Conservation (phyloP, 2,888 invertebrate genomes). For the Thymelicus acteon region DNA sequence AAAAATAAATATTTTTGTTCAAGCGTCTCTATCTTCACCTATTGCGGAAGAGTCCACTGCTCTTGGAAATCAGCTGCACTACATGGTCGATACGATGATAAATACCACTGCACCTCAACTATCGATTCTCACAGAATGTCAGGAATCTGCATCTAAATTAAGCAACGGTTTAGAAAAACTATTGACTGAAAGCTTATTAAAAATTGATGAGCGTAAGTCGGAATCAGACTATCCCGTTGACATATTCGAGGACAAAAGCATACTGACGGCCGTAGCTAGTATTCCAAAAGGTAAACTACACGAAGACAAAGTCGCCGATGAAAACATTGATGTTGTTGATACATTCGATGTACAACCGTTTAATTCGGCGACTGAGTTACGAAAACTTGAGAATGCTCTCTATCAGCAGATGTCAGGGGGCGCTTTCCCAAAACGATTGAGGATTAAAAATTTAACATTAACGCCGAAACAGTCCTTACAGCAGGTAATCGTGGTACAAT, state of each 20-base stretch:
- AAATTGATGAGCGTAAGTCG: constrained; percentile 47
- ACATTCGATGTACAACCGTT: constrained; percentile 41
- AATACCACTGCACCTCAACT: constrained; percentile 46
- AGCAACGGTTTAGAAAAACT: constrained; percentile 42
- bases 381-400: constrained; percentile 58
- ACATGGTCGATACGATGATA: constrained; percentile 57
- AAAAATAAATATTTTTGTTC: constrained; percentile 30
- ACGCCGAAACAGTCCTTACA: constrained; percentile 67
- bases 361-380: constrained; percentile 53
- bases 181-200: constrained; percentile 41
- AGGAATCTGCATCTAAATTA: constrained; percentile 48
- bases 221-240: constrained; percentile 58
- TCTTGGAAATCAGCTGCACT: constrained; percentile 59
- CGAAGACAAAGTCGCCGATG: constrained; percentile 31
- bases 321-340: constrained; percentile 23
- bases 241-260: constrained; percentile 59
- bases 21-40: constrained; percentile 57
- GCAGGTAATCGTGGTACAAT: constrained; percentile 60
- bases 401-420: constrained; percentile 57
- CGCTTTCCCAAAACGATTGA: constrained; percentile 61
- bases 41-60: constrained; percentile 53
- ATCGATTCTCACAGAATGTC: constrained; percentile 51
- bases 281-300: constrained; percentile 43
- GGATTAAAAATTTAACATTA: constrained; percentile 63
- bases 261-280: constrained; percentile 58